These are phyloP conservation scores for Sminthurides bifidus DNA, from an alignment of 1,140 invertebrate genomes.

Conservation along the genomic window DNA sequence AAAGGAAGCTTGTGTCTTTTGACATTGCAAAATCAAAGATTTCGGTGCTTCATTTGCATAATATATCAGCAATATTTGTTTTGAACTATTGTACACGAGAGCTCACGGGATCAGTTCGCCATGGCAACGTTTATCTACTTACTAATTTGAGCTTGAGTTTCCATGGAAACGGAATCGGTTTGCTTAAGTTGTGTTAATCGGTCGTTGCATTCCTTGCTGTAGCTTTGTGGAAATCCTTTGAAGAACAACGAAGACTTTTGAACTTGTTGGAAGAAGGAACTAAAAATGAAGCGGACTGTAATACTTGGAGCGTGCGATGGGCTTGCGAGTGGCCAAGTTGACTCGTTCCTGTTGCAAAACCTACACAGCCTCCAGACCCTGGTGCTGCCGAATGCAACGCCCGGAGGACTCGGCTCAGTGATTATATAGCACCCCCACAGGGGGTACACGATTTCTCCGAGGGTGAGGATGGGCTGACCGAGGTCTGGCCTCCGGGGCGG, in stretches of 20 bases:
- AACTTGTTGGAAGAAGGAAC: conserved; percentile 22
- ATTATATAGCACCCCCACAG: conserved; percentile 30
- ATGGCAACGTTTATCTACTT: no score
- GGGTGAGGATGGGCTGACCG: conserved; percentile 22
- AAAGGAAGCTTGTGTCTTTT: no score
- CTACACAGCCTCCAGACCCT: conserved; percentile 11
- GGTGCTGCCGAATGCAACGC: conserved; percentile 33
- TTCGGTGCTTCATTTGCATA: no score
- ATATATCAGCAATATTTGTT: no score
- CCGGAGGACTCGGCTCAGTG: conserved; percentile 17
- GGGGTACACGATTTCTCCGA: conserved; percentile 17
- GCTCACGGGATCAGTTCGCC: no score
- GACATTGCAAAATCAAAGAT: no score
- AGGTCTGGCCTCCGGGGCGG: conserved; percentile 46
- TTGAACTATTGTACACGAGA: no score
- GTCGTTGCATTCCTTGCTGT: no score
- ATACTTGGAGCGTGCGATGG: conserved; percentile 50
- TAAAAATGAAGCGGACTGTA: conserved; percentile 24
- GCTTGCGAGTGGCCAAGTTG: conserved; percentile 81
- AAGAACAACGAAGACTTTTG: conserved; percentile 30
- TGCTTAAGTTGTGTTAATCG: no score
- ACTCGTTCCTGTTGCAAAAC: no score
- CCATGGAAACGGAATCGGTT: no score
- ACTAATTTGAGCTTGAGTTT: no score
- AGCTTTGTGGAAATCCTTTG: conserved; percentile 1